Evolutionary conservation across 2,888 invertebrate species (phyloP), one percentile per base, ranked within the genome.

Genomic region (Pelosia muscerda): DNA sequence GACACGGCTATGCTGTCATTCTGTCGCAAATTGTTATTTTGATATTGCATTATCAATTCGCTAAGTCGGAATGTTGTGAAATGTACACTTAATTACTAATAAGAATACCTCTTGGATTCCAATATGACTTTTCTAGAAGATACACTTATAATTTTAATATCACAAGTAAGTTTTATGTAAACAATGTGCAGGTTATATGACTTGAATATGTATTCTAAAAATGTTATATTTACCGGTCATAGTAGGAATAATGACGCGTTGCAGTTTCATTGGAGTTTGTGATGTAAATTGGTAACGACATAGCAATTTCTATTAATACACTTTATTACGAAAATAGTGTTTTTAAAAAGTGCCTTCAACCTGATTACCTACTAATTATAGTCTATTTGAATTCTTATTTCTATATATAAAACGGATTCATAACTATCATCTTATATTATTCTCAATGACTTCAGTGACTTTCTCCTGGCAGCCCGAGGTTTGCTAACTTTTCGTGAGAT

Each of bases 91-190:
- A 38, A 42, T 49, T n/a, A n/a, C n/a, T n/a, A 49, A 6, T 49
- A 19, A 8, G n/a, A 13, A 49, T 0, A 49, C 8, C n/a, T 6
- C 22, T 31, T 15, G 1, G 54, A 53, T 38, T 38, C n/a, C 25
- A 88, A 76, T 60, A 98, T 98, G 98, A 97, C 96, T 79, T 98
- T 98, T 89, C 90, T 98, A 67, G 97, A 97, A 89, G 98, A 98
- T 94, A 97, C 97, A 54, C 95, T 97, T 72, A 97, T 98, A 76
- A 97, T 98, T 89, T 95, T 98, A 76, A 96, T 97, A 83, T 98
- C 98, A 64, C 97, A 97, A 96, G 97, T 97, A 91, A 89, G 87
- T 84, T 34, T 3, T 15, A 66, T 53, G 65, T 72, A 78, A 78
- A 81, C 70, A 78, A 65, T 53, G 31, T n/a, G 5, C 11, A 81